These are phyloP conservation scores for Ceyx erithaca DNA, from an alignment of 2,797 vertebrate genomes.

Conservation along the genomic window DNA sequence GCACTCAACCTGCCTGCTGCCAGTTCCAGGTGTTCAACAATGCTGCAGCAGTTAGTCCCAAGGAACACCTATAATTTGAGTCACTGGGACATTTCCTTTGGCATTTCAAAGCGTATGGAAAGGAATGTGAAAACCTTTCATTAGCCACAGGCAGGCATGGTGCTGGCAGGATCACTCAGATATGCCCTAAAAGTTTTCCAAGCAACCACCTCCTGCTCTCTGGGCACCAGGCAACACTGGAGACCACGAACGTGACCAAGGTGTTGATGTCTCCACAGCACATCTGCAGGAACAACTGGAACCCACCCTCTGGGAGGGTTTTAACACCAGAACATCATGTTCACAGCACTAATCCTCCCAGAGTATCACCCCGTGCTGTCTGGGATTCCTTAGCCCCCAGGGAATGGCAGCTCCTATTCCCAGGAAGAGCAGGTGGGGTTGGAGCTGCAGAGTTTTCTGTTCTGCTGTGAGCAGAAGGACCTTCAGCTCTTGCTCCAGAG, in stretches of 20 bases:
- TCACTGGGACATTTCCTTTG: constrained; percentile 62
- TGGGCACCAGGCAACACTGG: not conserved
- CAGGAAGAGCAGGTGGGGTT: not conserved
- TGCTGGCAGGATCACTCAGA: constrained; percentile 66
- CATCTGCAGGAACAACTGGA: not conserved
- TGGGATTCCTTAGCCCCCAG: not conserved
- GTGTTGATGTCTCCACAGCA: not conserved
- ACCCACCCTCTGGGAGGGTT: not conserved
- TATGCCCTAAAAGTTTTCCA: not conserved
- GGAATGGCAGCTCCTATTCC: not conserved
- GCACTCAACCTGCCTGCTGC: constrained; percentile 4
- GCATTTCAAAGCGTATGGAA: constrained; percentile 47
- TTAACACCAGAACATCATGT: not conserved
- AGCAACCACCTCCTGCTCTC: not conserved
- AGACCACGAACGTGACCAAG: not conserved
- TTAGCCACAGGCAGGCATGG: constrained; percentile 76
- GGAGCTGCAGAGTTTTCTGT: not conserved
- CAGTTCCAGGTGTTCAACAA: constrained; percentile 59
- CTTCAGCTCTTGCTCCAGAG: not conserved
- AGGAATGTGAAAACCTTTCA: constrained; percentile 60
- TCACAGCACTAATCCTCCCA: not conserved
- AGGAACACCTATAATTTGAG: constrained; percentile 67
- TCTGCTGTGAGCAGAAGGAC: not conserved
- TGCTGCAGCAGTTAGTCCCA: constrained; percentile 10
- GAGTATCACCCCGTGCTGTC: not conserved